Percentiles rank a stretch among this genome's conserved stretches.
These are phyloP conservation scores for Crenichthys baileyi DNA, from an alignment of 2,797 vertebrate genomes.

Conservation along the genomic window DNA sequence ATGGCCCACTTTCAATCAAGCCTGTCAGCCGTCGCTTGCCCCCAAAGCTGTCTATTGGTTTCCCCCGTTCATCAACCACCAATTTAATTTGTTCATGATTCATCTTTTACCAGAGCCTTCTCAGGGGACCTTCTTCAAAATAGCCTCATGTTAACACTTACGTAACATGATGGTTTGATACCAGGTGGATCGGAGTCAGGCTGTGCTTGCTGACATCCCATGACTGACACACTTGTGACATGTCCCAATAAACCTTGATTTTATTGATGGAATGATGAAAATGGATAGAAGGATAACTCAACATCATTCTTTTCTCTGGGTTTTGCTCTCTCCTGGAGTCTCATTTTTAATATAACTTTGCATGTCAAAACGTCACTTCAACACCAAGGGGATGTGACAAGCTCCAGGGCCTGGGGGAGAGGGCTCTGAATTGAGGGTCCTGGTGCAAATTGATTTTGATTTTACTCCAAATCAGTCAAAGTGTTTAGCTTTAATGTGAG, in stretches of 20 bases:
- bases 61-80: slow-evolving; percentile 48
- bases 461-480: slow-evolving; percentile 88
- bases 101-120: slow-evolving; percentile 28
- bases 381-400: slow-evolving; percentile 82
- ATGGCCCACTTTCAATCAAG: slow-evolving; percentile 66
- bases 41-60: slow-evolving; percentile 47
- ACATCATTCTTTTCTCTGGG: slow-evolving; percentile 40
- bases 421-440: slow-evolving; percentile 74
- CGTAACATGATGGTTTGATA: slow-evolving; percentile 17
- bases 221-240: slow-evolving; percentile 75
- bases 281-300: slow-evolving; percentile 33
- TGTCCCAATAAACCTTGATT: slow-evolving; percentile 67
- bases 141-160: slow-evolving; percentile 26
- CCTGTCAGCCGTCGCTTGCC: slow-evolving; percentile 58
- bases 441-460: slow-evolving; percentile 87
- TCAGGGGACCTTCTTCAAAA: slow-evolving; percentile 34
- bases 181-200: slow-evolving; percentile 42
- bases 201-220: slow-evolving; percentile 69
- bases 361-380: slow-evolving; percentile 86
- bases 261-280: slow-evolving; percentile 55
- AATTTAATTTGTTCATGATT: slow-evolving; percentile 64
- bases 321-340: slow-evolving; percentile 30
- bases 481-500: slow-evolving; percentile 84
- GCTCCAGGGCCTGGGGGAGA: slow-evolving; percentile 76
- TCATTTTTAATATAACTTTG: slow-evolving; percentile 76